Percentiles rank a stretch among this genome's conserved stretches.
Evolutionary conservation across 2,888 invertebrate species (phyloP).

Genomic region (Zeuzera pyrina): DNA sequence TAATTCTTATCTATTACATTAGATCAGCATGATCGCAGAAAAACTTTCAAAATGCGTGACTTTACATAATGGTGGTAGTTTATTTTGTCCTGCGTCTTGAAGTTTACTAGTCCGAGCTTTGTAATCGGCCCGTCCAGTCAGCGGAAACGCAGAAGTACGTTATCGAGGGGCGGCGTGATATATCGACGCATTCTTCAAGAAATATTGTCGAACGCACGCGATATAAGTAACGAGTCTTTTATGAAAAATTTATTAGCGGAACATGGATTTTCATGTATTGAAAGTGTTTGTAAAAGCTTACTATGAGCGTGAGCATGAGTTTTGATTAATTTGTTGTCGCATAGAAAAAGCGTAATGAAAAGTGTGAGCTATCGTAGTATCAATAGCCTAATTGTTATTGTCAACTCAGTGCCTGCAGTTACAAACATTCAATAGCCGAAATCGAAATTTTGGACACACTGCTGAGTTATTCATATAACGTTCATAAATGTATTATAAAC

Average conservation of each 20-base stretch:
- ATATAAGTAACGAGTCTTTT: slow-evolving; percentile 35
- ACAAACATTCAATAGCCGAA: no score
- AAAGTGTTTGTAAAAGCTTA: slow-evolving; percentile 22
- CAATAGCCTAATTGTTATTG: no score
- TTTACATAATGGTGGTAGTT: slow-evolving; percentile 13
- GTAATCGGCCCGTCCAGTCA: slow-evolving; percentile 30
- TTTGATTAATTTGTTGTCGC: no score
- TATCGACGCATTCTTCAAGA: slow-evolving; percentile 50
- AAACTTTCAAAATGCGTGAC: slow-evolving; percentile 2
- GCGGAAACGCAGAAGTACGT: slow-evolving; percentile 43
- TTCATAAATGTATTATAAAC: no score
- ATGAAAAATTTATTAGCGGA: slow-evolving; percentile 22
- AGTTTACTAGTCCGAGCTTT: slow-evolving; percentile 9
- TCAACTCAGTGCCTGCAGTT: no score
- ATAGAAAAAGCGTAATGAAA: no score
- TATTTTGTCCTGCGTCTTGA: slow-evolving; percentile 10
- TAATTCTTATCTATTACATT: no score
- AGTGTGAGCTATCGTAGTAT: no score
- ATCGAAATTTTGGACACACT: no score
- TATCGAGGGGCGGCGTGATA: slow-evolving; percentile 57
- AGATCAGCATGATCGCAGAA: no score
- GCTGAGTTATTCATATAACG: no score
- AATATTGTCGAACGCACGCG: slow-evolving; percentile 46
- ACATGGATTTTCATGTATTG: slow-evolving; percentile 13
- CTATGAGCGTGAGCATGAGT: no score